phyloP scores from a whole-genome alignment of 2,888 invertebrate genomes.

The Lepidochrysops patricia region DNA sequence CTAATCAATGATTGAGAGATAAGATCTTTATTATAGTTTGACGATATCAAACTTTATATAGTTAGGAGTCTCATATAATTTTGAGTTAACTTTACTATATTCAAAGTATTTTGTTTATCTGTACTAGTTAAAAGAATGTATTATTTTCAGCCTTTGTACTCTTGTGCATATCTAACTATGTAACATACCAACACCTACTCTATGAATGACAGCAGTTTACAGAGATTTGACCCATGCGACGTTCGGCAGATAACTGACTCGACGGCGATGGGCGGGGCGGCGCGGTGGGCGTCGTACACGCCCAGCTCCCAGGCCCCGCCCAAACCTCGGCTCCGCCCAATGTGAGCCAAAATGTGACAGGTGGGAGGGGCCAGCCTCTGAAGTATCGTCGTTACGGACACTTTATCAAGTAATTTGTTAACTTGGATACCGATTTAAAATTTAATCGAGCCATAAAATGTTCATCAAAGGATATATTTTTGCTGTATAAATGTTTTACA shows the following conservation, averaged over 20 bases:
- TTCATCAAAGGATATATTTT: constrained; percentile 7
- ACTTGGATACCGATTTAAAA: constrained; percentile 59
- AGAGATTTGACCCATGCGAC: constrained; percentile 48
- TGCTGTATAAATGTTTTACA: neutral
- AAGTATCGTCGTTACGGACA: constrained; percentile 69
- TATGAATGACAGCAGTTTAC: neutral
- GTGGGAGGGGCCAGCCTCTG: constrained; percentile 52
- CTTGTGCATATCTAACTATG: no score
- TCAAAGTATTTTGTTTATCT: no score
- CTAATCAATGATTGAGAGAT: no score
- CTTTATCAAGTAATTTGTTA: constrained; percentile 72
- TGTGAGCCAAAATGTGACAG: constrained; percentile 55
- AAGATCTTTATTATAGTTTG: no score
- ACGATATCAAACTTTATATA: no score
- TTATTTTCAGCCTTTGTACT: no score
- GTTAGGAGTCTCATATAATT: no score
- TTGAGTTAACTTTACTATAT: no score
- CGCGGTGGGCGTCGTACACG: constrained; percentile 43
- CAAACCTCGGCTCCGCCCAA: constrained; percentile 39
- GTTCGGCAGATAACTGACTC: constrained; percentile 57
- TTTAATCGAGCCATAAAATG: constrained; percentile 37
- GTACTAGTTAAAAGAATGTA: no score
- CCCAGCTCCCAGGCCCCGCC: constrained; percentile 42
- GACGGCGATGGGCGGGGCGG: constrained; percentile 56
- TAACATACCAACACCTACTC: neutral